Evolutionary conservation across 1,140 invertebrate genomes (phyloP), one percentile per base, ranked within the genome.

Genomic region (Pseudomyrmex sp.): DNA sequence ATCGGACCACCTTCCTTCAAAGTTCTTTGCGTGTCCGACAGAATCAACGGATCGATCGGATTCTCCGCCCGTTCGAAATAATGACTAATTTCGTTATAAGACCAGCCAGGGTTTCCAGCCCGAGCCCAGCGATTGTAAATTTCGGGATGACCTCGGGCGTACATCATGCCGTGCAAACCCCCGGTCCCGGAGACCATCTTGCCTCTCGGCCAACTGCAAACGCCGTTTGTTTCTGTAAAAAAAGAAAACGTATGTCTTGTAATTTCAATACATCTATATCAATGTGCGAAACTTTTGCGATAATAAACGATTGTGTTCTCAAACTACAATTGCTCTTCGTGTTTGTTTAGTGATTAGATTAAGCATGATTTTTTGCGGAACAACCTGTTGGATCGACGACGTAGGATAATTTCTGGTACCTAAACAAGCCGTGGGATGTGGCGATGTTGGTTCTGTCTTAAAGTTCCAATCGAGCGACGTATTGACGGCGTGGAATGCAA

Each of bases 21-120:
- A n/a, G 9, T 84, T 61, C 83, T 87, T n/a, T 56, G 92, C 15
- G 66, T 84, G 0, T 90, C 82, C 20, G 88, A 92, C 12, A 90
- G 76, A 84, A 93, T 91, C 20, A 46, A 89, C 44, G 88, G 89
- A 12, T 90, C 80, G 0, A 86, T 26, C 0, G 94, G 94, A 66
- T 94, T 92, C 46, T 95, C 95, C 0, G 91, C 91, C 4, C 90
- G 91, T 59, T 94, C 93, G 84, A 95, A 95, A 70, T 95, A 95
- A 13, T 91, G 96, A n/a, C 97, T 92, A 0, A 98, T 95, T 72
- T 98, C 97, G 2, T 96, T 93, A 91, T 98, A 99, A 8, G 97
- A 96, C 98, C 98, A 99, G 1, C 97, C 98, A 1, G 93, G 91
- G 83, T 98, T 99, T 9, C 98, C 98, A 83, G 96, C 94, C 4